Evolutionary conservation across 2,888 invertebrate genomes (phyloP).

Genomic region (Caenorhabditis macrosperma): DNA sequence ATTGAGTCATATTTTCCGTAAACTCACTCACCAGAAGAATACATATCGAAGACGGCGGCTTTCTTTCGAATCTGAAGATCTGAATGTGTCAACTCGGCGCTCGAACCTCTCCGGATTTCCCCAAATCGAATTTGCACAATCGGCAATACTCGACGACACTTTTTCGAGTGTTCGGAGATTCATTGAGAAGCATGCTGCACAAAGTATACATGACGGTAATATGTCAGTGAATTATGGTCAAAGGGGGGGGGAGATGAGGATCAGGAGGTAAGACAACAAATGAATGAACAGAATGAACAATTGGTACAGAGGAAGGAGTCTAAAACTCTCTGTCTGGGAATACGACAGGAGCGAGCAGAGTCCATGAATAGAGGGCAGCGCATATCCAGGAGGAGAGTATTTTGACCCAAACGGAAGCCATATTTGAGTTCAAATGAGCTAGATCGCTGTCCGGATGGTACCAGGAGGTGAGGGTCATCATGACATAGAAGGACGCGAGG

Average conservation of each 20-base stretch:
- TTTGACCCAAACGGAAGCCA: slow-evolving; percentile 99
- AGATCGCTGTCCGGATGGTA: slow-evolving; percentile 86
- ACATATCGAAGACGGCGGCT: not conserved
- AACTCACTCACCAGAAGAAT: slow-evolving; percentile 32
- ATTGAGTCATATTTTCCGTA: too few relatives aligned
- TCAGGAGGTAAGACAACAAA: slow-evolving; percentile 15
- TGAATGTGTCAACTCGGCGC: slow-evolving; percentile 36
- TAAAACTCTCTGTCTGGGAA: slow-evolving; percentile 91
- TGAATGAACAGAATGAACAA: slow-evolving; percentile 11
- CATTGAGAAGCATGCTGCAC: slow-evolving; percentile 6
- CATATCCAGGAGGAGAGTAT: slow-evolving; percentile 93
- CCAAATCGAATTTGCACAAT: slow-evolving; percentile 37
- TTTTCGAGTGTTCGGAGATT: slow-evolving; percentile 10
- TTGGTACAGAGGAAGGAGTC: slow-evolving; percentile 16
- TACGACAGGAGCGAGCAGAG: slow-evolving; percentile 92
- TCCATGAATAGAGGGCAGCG: slow-evolving; percentile 92
- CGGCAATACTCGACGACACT: slow-evolving; percentile 4
- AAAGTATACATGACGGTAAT: slow-evolving; percentile 18
- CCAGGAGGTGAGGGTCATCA: slow-evolving; percentile 99
- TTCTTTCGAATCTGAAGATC: not conserved
- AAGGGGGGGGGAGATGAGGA: slow-evolving; percentile 9
- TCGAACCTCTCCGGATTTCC: slow-evolving; percentile 11
- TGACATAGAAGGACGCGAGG: slow-evolving; percentile 95
- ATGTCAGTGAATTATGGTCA: slow-evolving; percentile 8
- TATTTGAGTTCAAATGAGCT: slow-evolving; percentile 83